Percentiles rank a stretch among this genome's conserved stretches.
phyloP scores from a whole-genome alignment of 2,797 vertebrate species.

The Urosaurus nigricauda region DNA sequence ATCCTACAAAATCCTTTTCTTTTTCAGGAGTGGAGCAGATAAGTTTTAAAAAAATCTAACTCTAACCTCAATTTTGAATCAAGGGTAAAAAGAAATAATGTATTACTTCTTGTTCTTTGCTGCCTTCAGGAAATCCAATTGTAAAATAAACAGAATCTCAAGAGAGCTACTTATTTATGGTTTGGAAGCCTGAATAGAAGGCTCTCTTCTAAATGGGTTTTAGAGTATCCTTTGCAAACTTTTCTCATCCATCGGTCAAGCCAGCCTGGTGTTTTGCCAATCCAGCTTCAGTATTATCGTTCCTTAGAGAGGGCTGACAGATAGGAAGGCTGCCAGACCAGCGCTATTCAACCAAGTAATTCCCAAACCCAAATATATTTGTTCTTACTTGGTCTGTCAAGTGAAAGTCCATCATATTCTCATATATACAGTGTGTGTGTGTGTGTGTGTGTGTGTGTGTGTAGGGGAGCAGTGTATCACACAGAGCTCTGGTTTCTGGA shows the following conservation, averaged over 20 bases:
- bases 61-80: neutral
- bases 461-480: neutral
- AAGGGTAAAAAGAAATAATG: neutral
- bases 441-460: neutral
- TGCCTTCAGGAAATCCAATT: neutral
- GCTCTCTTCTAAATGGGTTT: neutral
- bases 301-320: neutral
- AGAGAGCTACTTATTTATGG: neutral
- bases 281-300: neutral
- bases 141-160: neutral
- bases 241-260: slow-evolving; percentile 7
- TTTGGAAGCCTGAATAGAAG: neutral
- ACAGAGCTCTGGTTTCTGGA: neutral
- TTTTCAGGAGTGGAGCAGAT: no score
- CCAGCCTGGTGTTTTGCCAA: neutral
- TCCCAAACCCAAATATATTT: neutral
- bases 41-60: no score
- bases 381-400: neutral
- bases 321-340: neutral
- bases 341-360: neutral
- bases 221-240: neutral
- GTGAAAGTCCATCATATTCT: neutral
- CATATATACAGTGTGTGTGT: neutral
- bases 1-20: neutral
- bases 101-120: neutral